Evolutionary conservation across 2,888 invertebrate genomes (phyloP), one percentile per base, ranked within the genome.

Genomic region (Polietes domitor): DNA sequence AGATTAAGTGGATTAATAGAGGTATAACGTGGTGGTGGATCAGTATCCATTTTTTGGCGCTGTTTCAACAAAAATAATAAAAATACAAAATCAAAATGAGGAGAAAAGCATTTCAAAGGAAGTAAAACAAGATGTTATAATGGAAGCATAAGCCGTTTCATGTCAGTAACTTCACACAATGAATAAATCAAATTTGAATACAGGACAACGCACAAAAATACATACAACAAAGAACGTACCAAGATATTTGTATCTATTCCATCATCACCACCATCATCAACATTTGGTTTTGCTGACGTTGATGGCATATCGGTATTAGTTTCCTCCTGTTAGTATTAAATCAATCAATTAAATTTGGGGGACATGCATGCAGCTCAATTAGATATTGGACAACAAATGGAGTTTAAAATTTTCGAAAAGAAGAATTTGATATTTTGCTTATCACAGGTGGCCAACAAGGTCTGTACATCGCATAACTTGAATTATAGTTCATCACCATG

Each of bases 221-320:
- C n/a, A 43, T 21, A 61, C n/a, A 24, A 28, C 9, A 32, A 63
- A 53, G 43, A 83, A 92, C 92, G 93, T 94, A 96, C 96, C 95
- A 95, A 94, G 87, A 94, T 93, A 90, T 95, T 95, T 87, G 94
- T 94, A 92, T 96, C 95, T 89, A 96, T 96, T 89, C 95, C 95
- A 88, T 95, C 94, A 92, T 95, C 95, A 93, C 94, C 94, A 91
- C 95, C 95, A 89, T 95, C 95, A 89, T 95, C 94, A 92, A 95
- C 95, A 93, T 94, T 94, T 91, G 95, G 95, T 89, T 95, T 94
- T 88, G 95, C 94, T 85, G 94, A 94, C 93, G 87, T 86, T 61
- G 85, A 58, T 43, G 83, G 63, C 12, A 77, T 77, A 68, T 72
- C 85, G 63, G 94, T 94, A 92, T 94, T 92, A 92, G 93, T 93